Evolutionary conservation across 2,797 vertebrate species (phyloP), one percentile per base, ranked within the genome.

Genomic region (Orientallactaga sibirica): DNA sequence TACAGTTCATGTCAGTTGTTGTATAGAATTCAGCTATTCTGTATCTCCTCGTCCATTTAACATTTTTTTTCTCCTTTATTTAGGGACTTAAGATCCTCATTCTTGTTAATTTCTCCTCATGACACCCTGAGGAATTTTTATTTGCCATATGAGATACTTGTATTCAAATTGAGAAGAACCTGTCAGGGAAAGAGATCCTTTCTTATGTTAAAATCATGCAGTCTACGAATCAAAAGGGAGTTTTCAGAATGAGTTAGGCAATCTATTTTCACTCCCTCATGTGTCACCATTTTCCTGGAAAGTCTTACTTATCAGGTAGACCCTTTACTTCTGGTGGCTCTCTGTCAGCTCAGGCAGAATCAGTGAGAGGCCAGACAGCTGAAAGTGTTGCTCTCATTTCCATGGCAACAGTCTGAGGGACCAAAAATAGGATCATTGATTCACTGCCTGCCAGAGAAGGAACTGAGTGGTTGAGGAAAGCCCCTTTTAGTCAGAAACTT

Each of bases 161-260:
- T 75, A 29, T 81, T 15, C 43, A 48, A 94, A 62, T 67, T 29
- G 43, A 86, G 70, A 75, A 82, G 33, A 55, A 37, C 48, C 79
- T 90, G 16, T 61, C 5, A 70, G 83, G 71, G 33, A 37, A 19
- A 37, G 73, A 83, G 68, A 85, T n/a, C 58, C 61, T 80, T 88
- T 93, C 82, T 88, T 29, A 29, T 9, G 62, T 92, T 95, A 82
- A 55, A 37, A 64, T 73, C 78, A 22, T 73, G 78, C 64, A 91
- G 94, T 93, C 90, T 93, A 43, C 95, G 94, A 97, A 97, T 96
- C 96, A 96, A 95, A 92, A 96, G 95, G 97, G 94, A 96, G 84
- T 97, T 96, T 97, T 75, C 79, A 74, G 93, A 71, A 75, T 94
- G 95, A 96, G 79, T 81, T 93, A 76, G 93, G 58, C 76, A 73